phyloP scores from a whole-genome alignment of 2,797 vertebrate species.

The Sebastes taczanowskii region DNA sequence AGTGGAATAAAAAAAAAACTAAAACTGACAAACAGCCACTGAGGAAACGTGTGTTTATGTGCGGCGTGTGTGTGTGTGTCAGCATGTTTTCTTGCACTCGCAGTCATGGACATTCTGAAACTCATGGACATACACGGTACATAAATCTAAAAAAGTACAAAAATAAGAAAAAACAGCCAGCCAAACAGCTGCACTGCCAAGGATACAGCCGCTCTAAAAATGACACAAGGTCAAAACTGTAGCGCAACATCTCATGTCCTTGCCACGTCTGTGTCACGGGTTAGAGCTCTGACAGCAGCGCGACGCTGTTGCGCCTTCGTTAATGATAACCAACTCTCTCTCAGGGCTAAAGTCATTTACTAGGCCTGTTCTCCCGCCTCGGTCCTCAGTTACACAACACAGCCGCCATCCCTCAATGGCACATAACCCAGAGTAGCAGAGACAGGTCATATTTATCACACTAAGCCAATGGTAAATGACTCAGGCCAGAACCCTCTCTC shows the following conservation, averaged over 20 bases:
- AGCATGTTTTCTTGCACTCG: constrained; percentile 15
- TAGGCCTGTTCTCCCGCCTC: constrained; percentile 44
- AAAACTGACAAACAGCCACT: constrained; percentile 1
- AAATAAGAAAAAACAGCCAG: constrained; percentile 35
- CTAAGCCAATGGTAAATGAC: constrained; percentile 63
- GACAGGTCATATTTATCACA: constrained; percentile 72
- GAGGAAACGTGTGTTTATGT: neutral
- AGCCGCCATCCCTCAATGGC: constrained; percentile 68
- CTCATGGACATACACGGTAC: neutral
- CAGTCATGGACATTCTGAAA: constrained; percentile 20
- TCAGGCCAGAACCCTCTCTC: constrained; percentile 14
- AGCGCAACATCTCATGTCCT: constrained; percentile 54
- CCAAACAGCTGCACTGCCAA: constrained; percentile 12
- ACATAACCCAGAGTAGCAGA: constrained; percentile 52
- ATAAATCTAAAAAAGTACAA: constrained; percentile 41
- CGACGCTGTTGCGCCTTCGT: constrained; percentile 25
- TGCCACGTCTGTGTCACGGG: constrained; percentile 53
- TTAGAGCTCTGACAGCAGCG: constrained; percentile 49
- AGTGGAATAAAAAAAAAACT: neutral
- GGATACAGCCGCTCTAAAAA: constrained; percentile 3
- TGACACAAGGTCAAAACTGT: constrained; percentile 47
- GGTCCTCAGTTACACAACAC: constrained; percentile 61
- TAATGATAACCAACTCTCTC: constrained; percentile 67
- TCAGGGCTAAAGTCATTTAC: constrained; percentile 75
- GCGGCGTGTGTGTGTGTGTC: neutral